Conservation (phyloP, 2,888 invertebrate genomes). For the Cenopis cana region DNA sequence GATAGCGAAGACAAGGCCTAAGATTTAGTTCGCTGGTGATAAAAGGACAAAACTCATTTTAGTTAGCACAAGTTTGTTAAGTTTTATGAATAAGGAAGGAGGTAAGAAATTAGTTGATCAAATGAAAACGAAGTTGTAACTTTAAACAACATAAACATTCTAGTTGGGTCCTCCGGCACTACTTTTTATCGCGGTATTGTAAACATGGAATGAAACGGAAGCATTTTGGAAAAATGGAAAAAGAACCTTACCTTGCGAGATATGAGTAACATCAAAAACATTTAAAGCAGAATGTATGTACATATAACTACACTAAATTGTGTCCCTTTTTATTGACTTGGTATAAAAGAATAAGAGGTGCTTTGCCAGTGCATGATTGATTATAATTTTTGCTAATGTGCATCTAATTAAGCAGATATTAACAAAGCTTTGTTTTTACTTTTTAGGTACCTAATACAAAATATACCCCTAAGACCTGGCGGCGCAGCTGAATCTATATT, state of each 20-base stretch:
- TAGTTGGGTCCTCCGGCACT: background rate
- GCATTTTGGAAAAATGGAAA: conserved; percentile 2
- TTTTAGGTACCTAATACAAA: background rate
- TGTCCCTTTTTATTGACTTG: background rate
- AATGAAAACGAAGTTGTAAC: background rate
- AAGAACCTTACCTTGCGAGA: conserved; percentile 5
- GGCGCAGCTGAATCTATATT: conserved; percentile 20
- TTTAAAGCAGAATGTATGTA: conserved; percentile 29
- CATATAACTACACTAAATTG: background rate
- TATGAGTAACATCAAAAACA: conserved; percentile 15
- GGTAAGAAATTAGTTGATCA: background rate
- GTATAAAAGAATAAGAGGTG: conserved; percentile 16
- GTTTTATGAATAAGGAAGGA: no score
- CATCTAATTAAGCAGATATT: conserved; percentile 30
- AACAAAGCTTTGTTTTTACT: conserved; percentile 6
- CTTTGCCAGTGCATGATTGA: conserved; percentile 27
- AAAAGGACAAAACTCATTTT: no score
- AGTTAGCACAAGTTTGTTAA: no score
- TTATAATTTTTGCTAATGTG: conserved; percentile 19
- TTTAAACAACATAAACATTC: background rate
- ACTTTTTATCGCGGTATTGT: background rate
- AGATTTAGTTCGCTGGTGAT: no score
- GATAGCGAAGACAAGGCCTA: no score
- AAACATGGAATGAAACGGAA: conserved; percentile 1
- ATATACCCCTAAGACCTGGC: conserved; percentile 20